phyloP scores from a whole-genome alignment of 1,140 invertebrate genomes.

The Polyergus mexicanus region DNA sequence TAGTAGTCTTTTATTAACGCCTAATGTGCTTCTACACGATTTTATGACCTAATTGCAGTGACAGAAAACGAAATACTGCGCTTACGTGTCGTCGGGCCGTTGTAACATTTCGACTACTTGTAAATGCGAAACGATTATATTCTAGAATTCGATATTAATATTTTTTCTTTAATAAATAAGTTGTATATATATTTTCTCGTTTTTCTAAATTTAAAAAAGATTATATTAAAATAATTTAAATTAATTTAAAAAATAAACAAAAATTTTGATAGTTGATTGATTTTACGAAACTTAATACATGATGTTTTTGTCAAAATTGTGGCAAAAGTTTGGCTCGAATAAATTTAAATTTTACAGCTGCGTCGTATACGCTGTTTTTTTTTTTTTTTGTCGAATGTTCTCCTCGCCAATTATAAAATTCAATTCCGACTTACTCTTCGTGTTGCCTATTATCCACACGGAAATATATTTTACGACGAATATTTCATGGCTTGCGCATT shows the following conservation, averaged over 20 bases:
- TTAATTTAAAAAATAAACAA: background rate
- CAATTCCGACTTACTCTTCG: constrained; percentile 16
- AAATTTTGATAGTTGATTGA: background rate
- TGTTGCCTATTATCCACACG: constrained; percentile 21
- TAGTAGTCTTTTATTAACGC: background rate
- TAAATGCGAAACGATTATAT: background rate
- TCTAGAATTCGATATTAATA: background rate
- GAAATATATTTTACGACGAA: constrained; percentile 34
- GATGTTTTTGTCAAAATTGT: background rate
- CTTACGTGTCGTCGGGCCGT: constrained; percentile 8
- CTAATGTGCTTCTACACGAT: background rate
- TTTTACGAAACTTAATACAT: background rate
- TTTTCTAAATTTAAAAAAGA: background rate
- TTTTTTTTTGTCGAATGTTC: constrained; percentile 25
- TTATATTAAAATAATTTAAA: constrained; percentile 1
- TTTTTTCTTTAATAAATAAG: background rate
- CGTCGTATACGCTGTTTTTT: constrained; percentile 6
- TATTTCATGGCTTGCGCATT: constrained; percentile 44
- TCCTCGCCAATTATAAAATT: constrained; percentile 39
- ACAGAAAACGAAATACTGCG: constrained; percentile 6
- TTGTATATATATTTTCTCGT: background rate
- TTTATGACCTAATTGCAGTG: background rate
- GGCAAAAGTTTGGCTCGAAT: constrained; percentile 17
- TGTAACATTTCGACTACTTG: constrained; percentile 12
- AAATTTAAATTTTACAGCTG: constrained; percentile 50